These are phyloP conservation scores for Apocrypta bakeri DNA, from an alignment of 1,140 invertebrate species.

Conservation along the genomic window DNA sequence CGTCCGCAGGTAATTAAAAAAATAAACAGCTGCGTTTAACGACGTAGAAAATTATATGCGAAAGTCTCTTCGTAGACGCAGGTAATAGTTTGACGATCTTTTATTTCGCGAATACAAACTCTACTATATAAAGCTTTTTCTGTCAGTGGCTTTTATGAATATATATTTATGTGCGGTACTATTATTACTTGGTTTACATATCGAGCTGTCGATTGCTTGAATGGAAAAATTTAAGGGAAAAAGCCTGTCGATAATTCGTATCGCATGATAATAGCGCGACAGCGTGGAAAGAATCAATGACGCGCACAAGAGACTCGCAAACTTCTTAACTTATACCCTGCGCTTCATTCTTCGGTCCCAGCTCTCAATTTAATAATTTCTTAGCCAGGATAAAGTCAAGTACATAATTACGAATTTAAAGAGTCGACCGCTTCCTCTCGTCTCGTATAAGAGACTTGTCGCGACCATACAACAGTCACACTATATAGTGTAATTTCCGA, in stretches of 20 bases:
- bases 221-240: neutral
- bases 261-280: too few relatives aligned
- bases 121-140: too few relatives aligned
- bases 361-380: neutral
- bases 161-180: neutral
- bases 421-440: neutral
- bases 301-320: neutral
- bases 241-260: neutral
- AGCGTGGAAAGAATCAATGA: neutral
- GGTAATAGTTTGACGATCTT: too few relatives aligned
- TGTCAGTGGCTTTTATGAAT: too few relatives aligned
- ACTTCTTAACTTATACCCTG: neutral
- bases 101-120: too few relatives aligned
- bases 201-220: neutral
- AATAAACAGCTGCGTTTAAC: neutral
- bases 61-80: neutral
- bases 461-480: neutral
- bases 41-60: neutral
- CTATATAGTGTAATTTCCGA: neutral
- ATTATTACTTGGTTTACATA: neutral
- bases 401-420: constrained; percentile 3
- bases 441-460: too few relatives aligned
- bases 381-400: neutral
- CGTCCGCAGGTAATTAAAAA: neutral
- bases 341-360: neutral